Evolutionary conservation across 2,113 vertebrate species (phyloP), one percentile per base, ranked within the genome.

Genomic region (Thomomys bottae): DNA sequence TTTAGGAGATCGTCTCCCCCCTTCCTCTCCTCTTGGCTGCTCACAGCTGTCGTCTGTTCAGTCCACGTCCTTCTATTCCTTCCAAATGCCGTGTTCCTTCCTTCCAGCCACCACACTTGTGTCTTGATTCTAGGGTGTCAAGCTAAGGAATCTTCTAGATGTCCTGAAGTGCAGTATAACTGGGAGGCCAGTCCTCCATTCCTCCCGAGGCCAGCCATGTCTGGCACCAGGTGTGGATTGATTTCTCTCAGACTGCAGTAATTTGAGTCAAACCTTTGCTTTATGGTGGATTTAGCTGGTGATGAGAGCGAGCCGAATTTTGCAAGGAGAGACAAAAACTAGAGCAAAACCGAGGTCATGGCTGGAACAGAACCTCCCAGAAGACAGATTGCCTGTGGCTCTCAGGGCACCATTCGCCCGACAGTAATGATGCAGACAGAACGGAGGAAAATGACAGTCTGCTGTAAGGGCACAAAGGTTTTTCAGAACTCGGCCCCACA

Each of bases 401-500:
- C 67, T 36, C 32, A 59, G 23, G 63, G 80, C 75, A 72, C 75
- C 71, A 3, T 76, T 68, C 71, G 42, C 82, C 76, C 1, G 26
- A 45, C 32, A 54, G 63, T 5, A 42, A 82, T 17, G 83, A 83
- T 63, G 57, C 67, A 38, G 72, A 84, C 57, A 28, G 34, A 72
- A 87, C 89, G 75, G 15, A 90, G 85, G 84, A 71, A 94, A 88
- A 91, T 72, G 71, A 84, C 70, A 75, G 73, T 83, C 71, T 91
- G 61, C 67, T 86, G 67, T 40, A 64, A 93, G 67, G 88, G 88
- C 80, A 83, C 28, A 64, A 32, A 76, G 67, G 32, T 92, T 93
- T 94, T 84, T 94, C 93, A 95, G 49, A 91, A 80, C n/a, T 90
- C 49, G 14, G 82, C 38, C 89, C 70, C 75, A 94, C 87, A 68